A percentile compares a stretch with the other conserved stretches of the same genome.
Conservation (phyloP, 2,113 vertebrate species). For the Chelonoidis abingdonii region DNA sequence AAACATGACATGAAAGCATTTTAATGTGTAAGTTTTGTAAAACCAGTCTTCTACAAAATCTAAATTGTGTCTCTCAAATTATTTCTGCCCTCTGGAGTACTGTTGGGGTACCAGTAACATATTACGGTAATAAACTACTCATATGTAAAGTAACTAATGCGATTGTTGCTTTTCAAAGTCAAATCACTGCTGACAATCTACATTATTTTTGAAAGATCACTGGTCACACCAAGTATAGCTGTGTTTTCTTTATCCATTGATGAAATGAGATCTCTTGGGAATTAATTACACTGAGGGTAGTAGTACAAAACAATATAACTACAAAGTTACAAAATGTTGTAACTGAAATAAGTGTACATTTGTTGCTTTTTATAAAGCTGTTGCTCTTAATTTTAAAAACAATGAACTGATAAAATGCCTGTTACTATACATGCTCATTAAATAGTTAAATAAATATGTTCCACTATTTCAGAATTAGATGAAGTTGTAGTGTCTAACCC, state of each 20-base stretch:
- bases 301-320: not conserved
- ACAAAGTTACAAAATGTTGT: not conserved
- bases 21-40: not conserved
- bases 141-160: not conserved
- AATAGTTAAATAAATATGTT: not conserved
- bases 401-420: not conserved
- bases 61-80: not conserved
- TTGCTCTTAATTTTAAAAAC: conserved; percentile 26
- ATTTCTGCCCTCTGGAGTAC: not conserved
- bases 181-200: not conserved
- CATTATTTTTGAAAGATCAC: not conserved
- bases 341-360: not conserved
- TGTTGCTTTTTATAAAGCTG: not conserved
- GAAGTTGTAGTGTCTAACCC: not conserved
- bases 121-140: not conserved
- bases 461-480: not conserved
- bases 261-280: not conserved
- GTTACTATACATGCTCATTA: not conserved
- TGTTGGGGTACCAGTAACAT: not conserved
- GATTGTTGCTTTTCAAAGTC: not conserved
- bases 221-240: not conserved
- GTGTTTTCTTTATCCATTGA: not conserved
- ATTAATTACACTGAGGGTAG: not conserved
- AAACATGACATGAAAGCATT: not conserved
- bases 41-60: not conserved